These are phyloP conservation scores for Seriola rivoliana DNA, from an alignment of 2,113 vertebrate genomes.

Conservation along the genomic window DNA sequence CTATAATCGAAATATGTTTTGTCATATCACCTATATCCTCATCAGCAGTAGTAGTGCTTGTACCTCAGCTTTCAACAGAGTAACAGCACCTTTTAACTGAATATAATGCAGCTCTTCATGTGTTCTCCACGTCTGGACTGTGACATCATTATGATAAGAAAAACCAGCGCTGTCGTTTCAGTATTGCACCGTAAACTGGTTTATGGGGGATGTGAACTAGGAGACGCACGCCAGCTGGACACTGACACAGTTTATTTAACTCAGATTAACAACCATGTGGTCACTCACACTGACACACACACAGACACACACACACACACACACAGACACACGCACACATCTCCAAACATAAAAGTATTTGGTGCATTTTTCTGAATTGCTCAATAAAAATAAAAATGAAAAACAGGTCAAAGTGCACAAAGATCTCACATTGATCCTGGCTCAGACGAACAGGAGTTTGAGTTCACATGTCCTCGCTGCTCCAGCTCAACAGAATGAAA, in stretches of 20 bases:
- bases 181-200: background rate
- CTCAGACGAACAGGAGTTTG: background rate
- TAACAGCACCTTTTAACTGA: too few relatives aligned
- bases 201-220: background rate
- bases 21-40: too few relatives aligned
- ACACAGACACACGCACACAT: too few relatives aligned
- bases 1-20: too few relatives aligned
- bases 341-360: background rate
- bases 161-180: background rate
- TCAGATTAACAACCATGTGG: background rate
- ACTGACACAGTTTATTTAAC: background rate
- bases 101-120: background rate
- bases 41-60: too few relatives aligned
- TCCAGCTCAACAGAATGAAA: conserved; percentile 37
- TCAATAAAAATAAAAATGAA: background rate
- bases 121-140: background rate
- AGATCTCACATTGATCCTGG: background rate
- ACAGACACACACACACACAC: background rate
- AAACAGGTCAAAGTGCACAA: background rate
- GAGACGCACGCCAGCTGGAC: background rate
- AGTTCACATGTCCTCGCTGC: background rate
- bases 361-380: background rate
- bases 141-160: background rate
- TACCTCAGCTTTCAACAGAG: too few relatives aligned
- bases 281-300: background rate